A percentile compares a stretch with the other conserved stretches of the same genome.
phyloP scores from a whole-genome alignment of 1,140 invertebrate species.

The Procambarus clarkii region DNA sequence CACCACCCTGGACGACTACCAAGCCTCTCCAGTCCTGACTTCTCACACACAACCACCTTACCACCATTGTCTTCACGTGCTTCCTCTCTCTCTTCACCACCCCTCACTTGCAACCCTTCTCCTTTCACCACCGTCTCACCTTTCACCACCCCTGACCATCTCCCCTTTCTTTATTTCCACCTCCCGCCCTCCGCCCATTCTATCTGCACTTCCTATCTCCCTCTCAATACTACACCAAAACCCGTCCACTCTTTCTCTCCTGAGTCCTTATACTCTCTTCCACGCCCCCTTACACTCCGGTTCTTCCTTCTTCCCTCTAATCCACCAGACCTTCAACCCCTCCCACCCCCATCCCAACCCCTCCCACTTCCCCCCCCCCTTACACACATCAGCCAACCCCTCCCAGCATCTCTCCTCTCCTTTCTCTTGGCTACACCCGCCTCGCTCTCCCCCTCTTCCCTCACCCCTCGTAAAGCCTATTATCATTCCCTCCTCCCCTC shows the following conservation, averaged over 20 bases:
- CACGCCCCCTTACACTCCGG: neutral
- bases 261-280: neutral
- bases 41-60: no score
- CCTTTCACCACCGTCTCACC: neutral
- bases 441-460: neutral
- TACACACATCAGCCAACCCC: no score
- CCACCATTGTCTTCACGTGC: no score
- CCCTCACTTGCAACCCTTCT: neutral
- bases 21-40: no score
- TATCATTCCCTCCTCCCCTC: neutral
- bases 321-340: no score
- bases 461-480: neutral
- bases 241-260: neutral
- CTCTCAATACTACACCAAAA: no score
- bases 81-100: neutral
- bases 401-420: no score
- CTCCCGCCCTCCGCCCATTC: conserved; percentile 3
- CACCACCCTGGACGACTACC: no score
- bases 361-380: neutral
- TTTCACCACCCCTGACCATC: neutral
- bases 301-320: no score
- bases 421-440: no score
- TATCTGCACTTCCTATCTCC: neutral
- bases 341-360: no score
- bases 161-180: neutral